Evolutionary conservation across 2,113 vertebrate species (phyloP), one percentile per base, ranked within the genome.

Genomic region (Neolamprologus devosi): DNA sequence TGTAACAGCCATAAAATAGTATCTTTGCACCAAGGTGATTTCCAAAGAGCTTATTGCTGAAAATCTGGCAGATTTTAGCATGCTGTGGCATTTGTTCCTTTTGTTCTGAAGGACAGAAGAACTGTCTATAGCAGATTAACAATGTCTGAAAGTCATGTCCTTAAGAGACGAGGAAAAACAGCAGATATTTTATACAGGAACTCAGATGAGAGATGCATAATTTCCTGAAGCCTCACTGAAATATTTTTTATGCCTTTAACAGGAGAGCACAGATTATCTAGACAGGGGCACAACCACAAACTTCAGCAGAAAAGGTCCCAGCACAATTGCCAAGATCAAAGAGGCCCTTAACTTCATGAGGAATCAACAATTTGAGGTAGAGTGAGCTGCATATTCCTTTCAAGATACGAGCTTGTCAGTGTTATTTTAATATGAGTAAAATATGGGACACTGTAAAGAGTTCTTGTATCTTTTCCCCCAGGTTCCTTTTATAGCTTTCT

Each of bases 401-500:
- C 3, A 51, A 23, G 11, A 4, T 28, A 58, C 51, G 0, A 37
- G 14, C 8, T n/a, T 81, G 8, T 70, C 14, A 70, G 17, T 16
- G 7, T 88, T 9, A 79, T 9, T 75, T 79, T 13, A 68, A 70
- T 30, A 40, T 7, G 47, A 47, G 4, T 5, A 6, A 26, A 73
- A 82, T 45, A 81, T 63, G 2, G 42, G n/a, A 26, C 12, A 53
- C 4, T 30, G 1, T 49, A 63, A 60, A 68, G 2, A 4, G 3
- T 16, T 6, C 10, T 63, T 47, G 10, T 78, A 11, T 78, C 10
- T 51, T 30, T 63, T 19, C 0, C 10, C 73, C 45, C 87, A 99
- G 98, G 99, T 99, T 87, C 98, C 99, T 0, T 99, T 99, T 93
- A 99, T 99, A 92, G 98, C 99, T 49, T 99, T 99, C 95, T 99